Conservation (phyloP, 2,888 invertebrate genomes). For the Drosophila suboccidentalis region DNA sequence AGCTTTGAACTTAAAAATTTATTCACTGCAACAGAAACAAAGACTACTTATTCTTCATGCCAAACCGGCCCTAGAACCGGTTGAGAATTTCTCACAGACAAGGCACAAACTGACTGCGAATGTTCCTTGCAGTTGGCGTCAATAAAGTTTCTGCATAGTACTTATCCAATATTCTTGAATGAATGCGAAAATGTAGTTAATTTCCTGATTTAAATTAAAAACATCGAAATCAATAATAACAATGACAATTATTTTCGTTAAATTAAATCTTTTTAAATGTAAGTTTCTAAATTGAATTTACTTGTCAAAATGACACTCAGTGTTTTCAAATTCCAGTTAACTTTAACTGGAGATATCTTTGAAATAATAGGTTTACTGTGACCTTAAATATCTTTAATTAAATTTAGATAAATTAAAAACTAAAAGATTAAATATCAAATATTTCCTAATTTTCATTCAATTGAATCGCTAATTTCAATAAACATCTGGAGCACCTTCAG, state of each 20-base stretch:
- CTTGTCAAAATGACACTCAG: too few species aligned
- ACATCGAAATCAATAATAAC: too few species aligned
- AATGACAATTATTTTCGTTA: too few species aligned
- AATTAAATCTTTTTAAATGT: too few species aligned
- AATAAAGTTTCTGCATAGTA: not conserved
- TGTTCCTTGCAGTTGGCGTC: not conserved
- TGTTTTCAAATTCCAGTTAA: too few species aligned
- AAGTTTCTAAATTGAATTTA: not conserved
- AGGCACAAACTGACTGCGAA: slow-evolving; percentile 8
- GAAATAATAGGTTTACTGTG: too few species aligned
- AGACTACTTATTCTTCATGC: slow-evolving; percentile 3
- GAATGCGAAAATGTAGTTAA: not conserved
- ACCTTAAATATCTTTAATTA: too few species aligned
- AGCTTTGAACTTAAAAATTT: not conserved
- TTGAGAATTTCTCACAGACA: slow-evolving; percentile 29
- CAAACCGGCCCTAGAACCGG: slow-evolving; percentile 52
- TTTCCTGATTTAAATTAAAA: too few species aligned
- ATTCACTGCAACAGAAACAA: slow-evolving; percentile 22
- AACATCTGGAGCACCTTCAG: not conserved
- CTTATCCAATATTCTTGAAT: not conserved
- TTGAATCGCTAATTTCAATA: not conserved
- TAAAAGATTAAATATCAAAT: too few species aligned
- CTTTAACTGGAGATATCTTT: too few species aligned
- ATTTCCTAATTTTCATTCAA: too few species aligned
- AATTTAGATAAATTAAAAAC: too few species aligned